Evolutionary conservation across 2,888 invertebrate genomes (phyloP), one percentile per base, ranked within the genome.

Genomic region (Caenorhabditis zanzibari): DNA sequence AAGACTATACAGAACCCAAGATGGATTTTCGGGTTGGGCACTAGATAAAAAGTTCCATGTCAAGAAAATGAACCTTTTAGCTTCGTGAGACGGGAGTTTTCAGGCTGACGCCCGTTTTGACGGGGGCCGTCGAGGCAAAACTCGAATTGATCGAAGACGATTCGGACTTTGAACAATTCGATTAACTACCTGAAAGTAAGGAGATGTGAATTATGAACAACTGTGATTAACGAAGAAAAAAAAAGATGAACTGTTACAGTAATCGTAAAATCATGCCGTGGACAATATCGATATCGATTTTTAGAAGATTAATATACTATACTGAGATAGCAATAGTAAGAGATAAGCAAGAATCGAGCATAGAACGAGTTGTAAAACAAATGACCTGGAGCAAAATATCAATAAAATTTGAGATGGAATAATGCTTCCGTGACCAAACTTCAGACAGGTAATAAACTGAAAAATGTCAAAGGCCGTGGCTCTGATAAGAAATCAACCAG

Each of bases 141-240:
- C 66, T 66, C 75, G 24, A 68, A 44, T 47, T 68, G 38, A 68
- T 68, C 68, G 77, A 56, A 56, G 66, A 47, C 66, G 75, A 71
- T 54, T 69, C 61, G 69, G 69, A 63, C 54, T 69, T 63, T 63
- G 54, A 61, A 54, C 61, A 61, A 71, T 69, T 77, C 54, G 77
- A 52, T 54, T 68, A 68, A 77, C 71, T 77, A 77, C 77, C 77
- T 77, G 77, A 69, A 77, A 76, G 35, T 52, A 24, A 44, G n/a
- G 5, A 38, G 7, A 12, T 12, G 38, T 26, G 3, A 52, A 19
- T 28, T 66, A 14, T 0, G 16, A 24, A 9, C 19, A n/a, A 49
- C 28, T 4, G 32, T 28, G 19, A n/a, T 1, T 28, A 19, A 41
- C n/a, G 24, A 41, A 41, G 24, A 22, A n/a, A 52, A 24, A 49